Base-by-base conservation (phyloP, 53 echinoderm and acorn worm genomes). In the Apostichopus leukothele region DNA sequence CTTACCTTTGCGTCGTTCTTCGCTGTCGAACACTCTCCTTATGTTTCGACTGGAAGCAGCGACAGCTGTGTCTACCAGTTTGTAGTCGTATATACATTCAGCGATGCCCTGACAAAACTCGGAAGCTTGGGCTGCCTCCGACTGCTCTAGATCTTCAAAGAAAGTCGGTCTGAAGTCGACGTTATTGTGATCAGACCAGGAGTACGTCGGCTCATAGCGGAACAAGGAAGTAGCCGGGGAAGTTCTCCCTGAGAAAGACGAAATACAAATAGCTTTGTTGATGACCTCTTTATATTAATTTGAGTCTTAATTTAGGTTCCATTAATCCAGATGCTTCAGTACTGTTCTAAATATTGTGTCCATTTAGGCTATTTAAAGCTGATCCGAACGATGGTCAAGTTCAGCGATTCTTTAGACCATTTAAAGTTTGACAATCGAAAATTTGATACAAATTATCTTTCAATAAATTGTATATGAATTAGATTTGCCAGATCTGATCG, bases 171-270 rank as follows among this genome's bases (percentile, higher is more conserved):
- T 39, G 78, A 91, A 94, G 6, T 27, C 52, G 11, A 60, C 67
- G 18, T 76, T 11, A 27, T 94, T 94, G 81, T 87, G 86, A 5
- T 55, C 89, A 9, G 63, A 22, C 88, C 90, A 94, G 22, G 54
- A 59, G 10, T 92, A 83, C 5, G 52, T 50, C 2, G 63, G 19
- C 9, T 53, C 52, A 76, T 93, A 95, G 7, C 87, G 76, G 90
- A 95, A 95, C 21, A 95, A 53, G 13, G 95, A 90, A 0, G 84
- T 78, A 11, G 14, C 18, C 9, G 19, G 16, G 1, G 19, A 25
- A 0, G 90, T 59, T 13, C 93, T 87, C 95, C 95, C 95, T 95
- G 92, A 22, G 14, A 77, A 60, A 63, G 39, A 39, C 39, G 39
- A 39, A 39, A 39, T 39, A 39, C 39, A 39, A 3, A 39, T 39